phyloP scores from a whole-genome alignment of 2,113 vertebrate genomes.

The Mobula hypostoma region DNA sequence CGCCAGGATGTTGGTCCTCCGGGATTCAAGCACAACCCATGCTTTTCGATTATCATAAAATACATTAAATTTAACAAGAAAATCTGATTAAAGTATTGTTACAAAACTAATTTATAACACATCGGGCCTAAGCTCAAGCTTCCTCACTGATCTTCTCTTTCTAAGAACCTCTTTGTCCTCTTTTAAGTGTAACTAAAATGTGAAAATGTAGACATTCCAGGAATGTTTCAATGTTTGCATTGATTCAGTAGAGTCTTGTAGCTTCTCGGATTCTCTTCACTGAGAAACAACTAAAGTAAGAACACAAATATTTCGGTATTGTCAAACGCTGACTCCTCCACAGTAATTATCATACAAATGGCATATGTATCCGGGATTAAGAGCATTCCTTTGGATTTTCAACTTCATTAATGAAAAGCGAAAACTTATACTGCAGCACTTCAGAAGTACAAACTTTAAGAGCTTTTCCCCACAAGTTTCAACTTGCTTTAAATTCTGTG shows the following conservation, averaged over 20 bases:
- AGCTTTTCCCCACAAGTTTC: constrained; percentile 44
- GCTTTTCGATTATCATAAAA: background rate
- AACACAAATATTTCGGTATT: background rate
- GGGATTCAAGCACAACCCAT: too few species aligned
- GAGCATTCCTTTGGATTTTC: background rate
- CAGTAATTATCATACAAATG: background rate
- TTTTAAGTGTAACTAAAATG: background rate
- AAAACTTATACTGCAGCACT: constrained; percentile 43
- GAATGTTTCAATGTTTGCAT: background rate
- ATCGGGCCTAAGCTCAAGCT: background rate
- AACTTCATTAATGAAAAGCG: background rate
- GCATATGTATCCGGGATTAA: background rate
- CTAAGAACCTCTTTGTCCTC: background rate
- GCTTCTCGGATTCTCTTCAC: background rate
- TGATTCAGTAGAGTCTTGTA: background rate
- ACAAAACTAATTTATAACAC: background rate
- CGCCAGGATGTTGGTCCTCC: too few species aligned
- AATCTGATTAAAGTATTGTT: background rate
- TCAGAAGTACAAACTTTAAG: constrained; percentile 41
- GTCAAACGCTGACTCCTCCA: background rate
- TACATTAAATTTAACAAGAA: background rate
- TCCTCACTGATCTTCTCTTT: background rate
- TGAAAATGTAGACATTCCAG: background rate
- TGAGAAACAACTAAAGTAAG: background rate
- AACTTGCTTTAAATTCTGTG: constrained; percentile 44